Evolutionary conservation across 2,888 invertebrate genomes (phyloP), one percentile per base, ranked within the genome.

Genomic region (Spialia ferax): DNA sequence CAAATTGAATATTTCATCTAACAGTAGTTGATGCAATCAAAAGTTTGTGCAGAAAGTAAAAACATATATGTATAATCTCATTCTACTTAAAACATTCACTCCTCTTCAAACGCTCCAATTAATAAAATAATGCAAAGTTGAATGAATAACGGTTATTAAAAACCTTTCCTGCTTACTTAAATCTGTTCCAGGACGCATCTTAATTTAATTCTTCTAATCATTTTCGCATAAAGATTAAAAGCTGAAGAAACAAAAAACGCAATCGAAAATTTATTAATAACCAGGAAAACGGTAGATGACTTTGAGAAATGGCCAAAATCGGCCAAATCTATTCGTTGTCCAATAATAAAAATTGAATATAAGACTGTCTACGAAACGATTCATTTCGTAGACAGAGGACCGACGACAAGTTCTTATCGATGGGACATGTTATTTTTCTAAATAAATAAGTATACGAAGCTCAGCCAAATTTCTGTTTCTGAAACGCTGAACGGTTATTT

Each of bases 361-460:
- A 75, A 78, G 77, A 82, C 85, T 81, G 87, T 86, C 86, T 84
- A 78, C 85, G 82, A 82, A 83, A 79, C 88, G 86, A 90, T 89
- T 86, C 87, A 86, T 83, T 66, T 83, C 77, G 79, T 73, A 82
- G 82, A 82, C 86, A 87, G 88, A 87, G 86, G 85, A 87, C 83
- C 85, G 91, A 86, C 88, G 89, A 90, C 90, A 87, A 81, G 75
- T 84, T 80, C 87, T 89, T 91, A 91, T 91, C 89, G 89, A 90
- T 91, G 83, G 81, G 83, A 86, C 87, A 87, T 87, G 87, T 88
- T 89, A 89, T 91, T 89, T 89, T 86, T 87, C 84, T 86, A 13
- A 10, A 15, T 18, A 45, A 45, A 45, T 18, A 1, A 42, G 2
- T 42, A 45, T 45, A 45, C 45, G 45, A 6, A 18, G 18, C 10